Evolutionary conservation across 1,140 invertebrate genomes (phyloP), one percentile per base, ranked within the genome.

Genomic region (Aphelinus atriplicis): DNA sequence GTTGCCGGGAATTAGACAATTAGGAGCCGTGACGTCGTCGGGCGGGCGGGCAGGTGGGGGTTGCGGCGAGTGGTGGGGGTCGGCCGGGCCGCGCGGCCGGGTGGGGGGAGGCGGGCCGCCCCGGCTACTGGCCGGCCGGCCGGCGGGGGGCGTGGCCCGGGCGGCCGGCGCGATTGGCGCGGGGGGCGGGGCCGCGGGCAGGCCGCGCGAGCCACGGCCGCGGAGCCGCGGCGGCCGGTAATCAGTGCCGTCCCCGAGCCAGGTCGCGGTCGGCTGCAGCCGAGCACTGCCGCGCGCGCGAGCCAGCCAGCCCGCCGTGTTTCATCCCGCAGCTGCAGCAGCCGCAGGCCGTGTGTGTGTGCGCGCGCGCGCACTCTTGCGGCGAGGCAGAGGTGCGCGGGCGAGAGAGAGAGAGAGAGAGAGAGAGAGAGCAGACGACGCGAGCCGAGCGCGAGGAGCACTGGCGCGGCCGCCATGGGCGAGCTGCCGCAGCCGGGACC

Each of bases 1-100:
- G 80, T 79, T 80, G 82, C 81, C 83, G 85, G 84, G 86, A 88
- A 88, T 87, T 88, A 88, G 85, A 86, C 87, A 87, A 87, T 88
- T 88, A 88, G 87, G 85, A 86, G 82, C 87, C 86, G 86, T 87
- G 86, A 87, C 86, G 86, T 88, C 26, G 26, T 70, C 75, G 77
- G 76, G 66, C 73, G 71, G 5, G 9, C 43, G 43, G 62, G 3
- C 7, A 53, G 10, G 62, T 5, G 63, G 71, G 9, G 62, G 71
- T 26, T 26, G 26, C 26, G 26, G 26, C 26, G 26, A 26, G 26
- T 26, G 26, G 26, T 26, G 26, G 26, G 26, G 26, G 26, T 26
- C 62, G 55, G 26, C 67, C 65, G 72, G 26, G 26, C 26, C 26
- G 77, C 77, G 66, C 73, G 71, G 5, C 43, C 43, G 43, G 62